phyloP scores from a whole-genome alignment of 2,113 vertebrate genomes.

The Ardeotis arabs region DNA sequence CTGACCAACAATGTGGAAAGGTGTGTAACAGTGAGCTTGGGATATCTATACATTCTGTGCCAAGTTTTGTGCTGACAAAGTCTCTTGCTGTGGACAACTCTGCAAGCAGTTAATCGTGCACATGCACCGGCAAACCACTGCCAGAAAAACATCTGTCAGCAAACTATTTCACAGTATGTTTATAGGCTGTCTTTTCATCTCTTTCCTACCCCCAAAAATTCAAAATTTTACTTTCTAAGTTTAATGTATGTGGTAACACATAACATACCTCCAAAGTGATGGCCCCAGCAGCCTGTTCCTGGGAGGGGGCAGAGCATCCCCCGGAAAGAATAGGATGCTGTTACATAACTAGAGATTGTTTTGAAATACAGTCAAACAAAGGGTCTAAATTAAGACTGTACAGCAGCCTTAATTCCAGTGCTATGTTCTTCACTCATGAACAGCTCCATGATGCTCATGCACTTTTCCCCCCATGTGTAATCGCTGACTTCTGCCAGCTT shows the following conservation, averaged over 20 bases:
- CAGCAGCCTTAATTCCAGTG: background rate
- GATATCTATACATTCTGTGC: accelerated
- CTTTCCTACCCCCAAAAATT: background rate
- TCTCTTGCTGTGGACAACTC: accelerated
- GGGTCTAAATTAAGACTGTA: background rate
- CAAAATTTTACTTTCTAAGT: background rate
- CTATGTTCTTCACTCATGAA: background rate
- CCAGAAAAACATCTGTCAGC: background rate
- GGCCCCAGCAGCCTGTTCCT: background rate
- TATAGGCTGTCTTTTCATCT: background rate
- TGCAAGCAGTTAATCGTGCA: background rate
- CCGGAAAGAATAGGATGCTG: background rate
- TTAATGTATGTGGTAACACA: background rate
- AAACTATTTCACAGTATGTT: background rate
- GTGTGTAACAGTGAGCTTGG: accelerated
- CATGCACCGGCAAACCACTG: accelerated
- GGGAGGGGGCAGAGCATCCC: background rate
- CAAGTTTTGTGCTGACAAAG: background rate
- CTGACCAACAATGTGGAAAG: accelerated
- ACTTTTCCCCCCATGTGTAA: accelerated
- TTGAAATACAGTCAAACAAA: background rate
- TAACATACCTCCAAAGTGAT: accelerated
- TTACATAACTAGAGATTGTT: background rate
- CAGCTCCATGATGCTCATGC: background rate
- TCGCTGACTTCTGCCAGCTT: background rate